Evolutionary conservation across 2,113 vertebrate genomes (phyloP), one percentile per base, ranked within the genome.

Genomic region (Gymnogyps californianus): DNA sequence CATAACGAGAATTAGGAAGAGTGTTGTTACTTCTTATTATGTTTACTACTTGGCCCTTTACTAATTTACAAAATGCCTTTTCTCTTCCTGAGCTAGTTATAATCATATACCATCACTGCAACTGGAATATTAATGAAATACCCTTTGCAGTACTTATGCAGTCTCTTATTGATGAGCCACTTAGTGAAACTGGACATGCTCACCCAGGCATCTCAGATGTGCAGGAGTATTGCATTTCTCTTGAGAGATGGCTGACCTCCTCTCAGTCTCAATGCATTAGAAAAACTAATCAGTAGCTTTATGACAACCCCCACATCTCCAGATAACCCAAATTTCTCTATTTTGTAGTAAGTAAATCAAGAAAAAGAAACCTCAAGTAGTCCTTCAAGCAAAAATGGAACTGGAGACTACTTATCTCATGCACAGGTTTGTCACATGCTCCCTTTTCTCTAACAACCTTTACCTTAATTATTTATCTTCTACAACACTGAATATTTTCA

Each of bases 81-180:
- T 22, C 7, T 16, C 57, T 36, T 31, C 67, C 32, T 8, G 40
- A 29, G 26, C n/a, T 3, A 7, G 10, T 18, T 36, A 5, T 4
- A 9, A 10, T 4, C 2, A 0, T 2, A 4, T 2, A 4, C 34
- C 20, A 1, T 4, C 61, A 4, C 55, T 42, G 52, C 40, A 10
- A 4, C 4, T 22, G 26, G 2, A 22, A 24, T 6, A 4, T 11
- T 5, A 4, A 21, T 36, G 52, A 40, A 54, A 29, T 12, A 8
- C 28, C n/a, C 21, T 46, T 10, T 34, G 66, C 16, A 10, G 44
- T 3, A 18, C 8, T 12, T 10, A 6, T 0, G 1, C 26, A 2
- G 34, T 3, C 47, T 46, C 22, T 13, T 9, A 2, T 0, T 22
- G 74, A 46, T 1, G 1, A 6, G 20, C 4, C 51, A 10, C 4